Percentiles rank a stretch among this genome's conserved stretches.
These are phyloP conservation scores for Corythucha ciliata DNA, from an alignment of 2,888 invertebrate genomes.

Conservation along the genomic window DNA sequence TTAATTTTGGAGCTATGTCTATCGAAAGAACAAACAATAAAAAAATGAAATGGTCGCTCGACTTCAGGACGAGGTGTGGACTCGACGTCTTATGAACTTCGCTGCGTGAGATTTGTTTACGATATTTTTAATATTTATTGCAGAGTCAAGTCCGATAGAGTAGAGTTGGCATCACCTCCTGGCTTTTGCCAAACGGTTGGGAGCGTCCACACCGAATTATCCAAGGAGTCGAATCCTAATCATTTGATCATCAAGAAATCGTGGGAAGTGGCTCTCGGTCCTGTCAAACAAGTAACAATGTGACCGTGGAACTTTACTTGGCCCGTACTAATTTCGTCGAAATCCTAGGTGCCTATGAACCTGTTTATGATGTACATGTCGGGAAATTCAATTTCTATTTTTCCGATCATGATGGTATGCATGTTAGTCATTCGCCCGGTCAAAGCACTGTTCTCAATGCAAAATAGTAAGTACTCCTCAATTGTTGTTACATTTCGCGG, in stretches of 20 bases:
- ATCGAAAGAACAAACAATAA: slow-evolving; percentile 31
- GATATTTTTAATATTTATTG: not conserved
- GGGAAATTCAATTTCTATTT: slow-evolving; percentile 96
- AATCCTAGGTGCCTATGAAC: slow-evolving; percentile 85
- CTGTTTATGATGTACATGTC: slow-evolving; percentile 99
- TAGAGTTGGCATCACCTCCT: too few relatives aligned
- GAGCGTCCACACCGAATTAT: slow-evolving; percentile 64
- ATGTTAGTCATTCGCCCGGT: slow-evolving; percentile 96
- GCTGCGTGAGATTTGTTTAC: not conserved
- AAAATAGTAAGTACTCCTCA: slow-evolving; percentile 41
- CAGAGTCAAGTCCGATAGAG: too few relatives aligned
- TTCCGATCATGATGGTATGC: slow-evolving; percentile 99
- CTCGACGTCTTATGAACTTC: not conserved
- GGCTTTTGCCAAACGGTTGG: slow-evolving; percentile 69
- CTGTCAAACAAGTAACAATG: slow-evolving; percentile 81
- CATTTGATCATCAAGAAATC: slow-evolving; percentile 84
- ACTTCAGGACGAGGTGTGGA: slow-evolving; percentile 54
- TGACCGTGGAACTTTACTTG: too few relatives aligned
- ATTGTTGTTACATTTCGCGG: not conserved
- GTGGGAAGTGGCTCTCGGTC: slow-evolving; percentile 93
- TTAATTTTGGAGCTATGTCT: too few relatives aligned
- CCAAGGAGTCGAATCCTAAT: slow-evolving; percentile 72
- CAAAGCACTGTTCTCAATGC: slow-evolving; percentile 84
- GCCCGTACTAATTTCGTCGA: too few relatives aligned
- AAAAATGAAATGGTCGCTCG: slow-evolving; percentile 57